phyloP scores from a whole-genome alignment of 2,113 vertebrate species.

The Baryphthengus martii region DNA sequence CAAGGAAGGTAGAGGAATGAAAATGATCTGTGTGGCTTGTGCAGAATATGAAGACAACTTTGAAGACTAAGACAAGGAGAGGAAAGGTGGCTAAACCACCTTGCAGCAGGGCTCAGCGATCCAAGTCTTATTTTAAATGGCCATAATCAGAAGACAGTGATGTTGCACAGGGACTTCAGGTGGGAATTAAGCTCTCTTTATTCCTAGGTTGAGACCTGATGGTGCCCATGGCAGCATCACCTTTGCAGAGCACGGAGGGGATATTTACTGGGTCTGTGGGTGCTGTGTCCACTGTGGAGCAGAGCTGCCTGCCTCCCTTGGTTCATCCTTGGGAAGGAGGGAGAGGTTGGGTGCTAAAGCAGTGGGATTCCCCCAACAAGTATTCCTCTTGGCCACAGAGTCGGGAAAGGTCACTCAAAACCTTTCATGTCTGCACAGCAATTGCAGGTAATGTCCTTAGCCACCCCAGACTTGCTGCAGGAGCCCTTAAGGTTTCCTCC shows the following conservation, averaged over 20 bases:
- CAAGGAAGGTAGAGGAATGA: not conserved
- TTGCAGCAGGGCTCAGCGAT: not conserved
- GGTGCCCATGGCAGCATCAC: rapidly evolving
- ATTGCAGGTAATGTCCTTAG: not conserved
- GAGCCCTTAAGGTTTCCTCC: not conserved
- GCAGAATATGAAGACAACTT: not conserved
- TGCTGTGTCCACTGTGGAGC: not conserved
- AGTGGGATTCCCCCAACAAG: rapidly evolving
- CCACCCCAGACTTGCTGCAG: rapidly evolving
- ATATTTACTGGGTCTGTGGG: rapidly evolving
- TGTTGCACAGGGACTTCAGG: not conserved
- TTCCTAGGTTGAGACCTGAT: not conserved
- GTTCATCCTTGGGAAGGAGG: not conserved
- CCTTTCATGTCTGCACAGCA: not conserved
- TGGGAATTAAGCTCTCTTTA: not conserved
- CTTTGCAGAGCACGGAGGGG: not conserved
- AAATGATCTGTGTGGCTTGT: not conserved
- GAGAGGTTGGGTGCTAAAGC: not conserved
- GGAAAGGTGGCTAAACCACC: not conserved
- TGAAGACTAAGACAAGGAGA: not conserved
- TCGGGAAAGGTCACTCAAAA: not conserved
- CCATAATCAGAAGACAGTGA: not conserved
- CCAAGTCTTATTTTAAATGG: not conserved
- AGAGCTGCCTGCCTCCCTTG: not conserved
- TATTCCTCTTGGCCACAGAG: not conserved